A percentile compares a stretch with the other conserved stretches of the same genome.
Evolutionary conservation across 2,113 vertebrate genomes (phyloP).

Genomic region (Misgurnus anguillicaudatus): DNA sequence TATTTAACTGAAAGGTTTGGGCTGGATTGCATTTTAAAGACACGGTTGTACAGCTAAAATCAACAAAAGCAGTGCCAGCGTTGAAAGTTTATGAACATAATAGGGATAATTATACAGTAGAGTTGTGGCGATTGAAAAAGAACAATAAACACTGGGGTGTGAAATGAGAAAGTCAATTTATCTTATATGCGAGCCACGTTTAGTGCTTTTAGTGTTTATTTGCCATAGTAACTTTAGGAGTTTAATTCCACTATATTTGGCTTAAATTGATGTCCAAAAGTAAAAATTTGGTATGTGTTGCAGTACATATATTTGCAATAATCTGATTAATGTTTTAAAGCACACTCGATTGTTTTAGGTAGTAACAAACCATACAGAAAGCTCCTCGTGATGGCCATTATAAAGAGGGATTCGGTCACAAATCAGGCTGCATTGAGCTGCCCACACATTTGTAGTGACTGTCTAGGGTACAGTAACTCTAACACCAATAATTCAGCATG

Average conservation of each 20-base stretch:
- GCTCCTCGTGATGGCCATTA: conserved; percentile 12
- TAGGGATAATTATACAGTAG: conserved; percentile 32
- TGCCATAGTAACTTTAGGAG: neutral
- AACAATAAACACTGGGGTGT: conserved; percentile 39
- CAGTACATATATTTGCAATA: conserved; percentile 1
- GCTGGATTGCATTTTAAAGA: conserved; percentile 9
- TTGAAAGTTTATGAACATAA: conserved; percentile 28
- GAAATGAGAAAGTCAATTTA: conserved; percentile 6
- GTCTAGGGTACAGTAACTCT: conserved; percentile 27
- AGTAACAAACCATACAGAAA: neutral
- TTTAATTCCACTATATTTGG: neutral
- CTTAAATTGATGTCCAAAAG: neutral
- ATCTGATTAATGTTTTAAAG: conserved; percentile 18
- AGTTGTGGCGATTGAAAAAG: conserved; percentile 25
- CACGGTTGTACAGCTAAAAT: conserved; percentile 33
- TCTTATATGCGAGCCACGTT: neutral
- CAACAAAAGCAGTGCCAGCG: conserved; percentile 10
- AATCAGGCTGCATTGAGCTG: conserved; percentile 17
- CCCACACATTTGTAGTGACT: conserved; percentile 1
- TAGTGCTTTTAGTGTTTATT: neutral
- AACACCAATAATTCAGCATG: neutral
- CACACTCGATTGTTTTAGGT: neutral
- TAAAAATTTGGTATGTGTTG: neutral
- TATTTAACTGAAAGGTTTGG: conserved; percentile 30
- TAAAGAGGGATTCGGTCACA: conserved; percentile 18